These are phyloP conservation scores for Xestobium rufovillosum DNA, from an alignment of 2,888 invertebrate genomes.

Conservation along the genomic window DNA sequence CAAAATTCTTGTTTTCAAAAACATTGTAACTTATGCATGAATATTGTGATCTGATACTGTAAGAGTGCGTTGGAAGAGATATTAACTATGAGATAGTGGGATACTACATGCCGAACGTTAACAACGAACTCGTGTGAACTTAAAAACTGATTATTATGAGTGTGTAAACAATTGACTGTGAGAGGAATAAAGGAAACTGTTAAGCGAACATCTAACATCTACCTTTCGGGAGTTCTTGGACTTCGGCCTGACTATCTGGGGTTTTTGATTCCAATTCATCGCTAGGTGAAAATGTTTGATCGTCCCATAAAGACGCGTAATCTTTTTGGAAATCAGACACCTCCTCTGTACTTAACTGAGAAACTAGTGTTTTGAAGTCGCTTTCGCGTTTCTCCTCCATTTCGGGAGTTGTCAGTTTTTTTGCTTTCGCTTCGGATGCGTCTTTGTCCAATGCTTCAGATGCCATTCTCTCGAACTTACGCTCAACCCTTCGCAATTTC, in stretches of 20 bases:
- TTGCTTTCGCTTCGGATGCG: slow-evolving; percentile 29
- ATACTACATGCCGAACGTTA: too few relatives aligned
- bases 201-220: slow-evolving; percentile 37
- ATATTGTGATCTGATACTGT: too few relatives aligned
- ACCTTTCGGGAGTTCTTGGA: slow-evolving; percentile 44
- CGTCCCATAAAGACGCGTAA: slow-evolving; percentile 45
- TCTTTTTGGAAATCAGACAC: slow-evolving; percentile 46
- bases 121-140: too few relatives aligned
- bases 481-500: slow-evolving; percentile 44
- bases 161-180: slow-evolving; percentile 3
- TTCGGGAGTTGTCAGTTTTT: slow-evolving; percentile 35
- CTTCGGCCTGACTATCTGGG: slow-evolving; percentile 43
- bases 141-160: too few relatives aligned
- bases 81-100: too few relatives aligned
- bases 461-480: slow-evolving; percentile 48
- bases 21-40: too few relatives aligned
- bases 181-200: slow-evolving; percentile 5
- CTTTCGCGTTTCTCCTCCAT: slow-evolving; percentile 38
- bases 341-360: slow-evolving; percentile 47
- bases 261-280: slow-evolving; percentile 43
- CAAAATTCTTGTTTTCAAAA: too few relatives aligned
- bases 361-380: slow-evolving; percentile 45
- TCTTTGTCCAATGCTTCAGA: slow-evolving; percentile 43
- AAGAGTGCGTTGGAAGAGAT: too few relatives aligned
- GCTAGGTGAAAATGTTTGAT: slow-evolving; percentile 41